Conservation (phyloP, 2,113 vertebrate genomes). For the Anguilla japonica region DNA sequence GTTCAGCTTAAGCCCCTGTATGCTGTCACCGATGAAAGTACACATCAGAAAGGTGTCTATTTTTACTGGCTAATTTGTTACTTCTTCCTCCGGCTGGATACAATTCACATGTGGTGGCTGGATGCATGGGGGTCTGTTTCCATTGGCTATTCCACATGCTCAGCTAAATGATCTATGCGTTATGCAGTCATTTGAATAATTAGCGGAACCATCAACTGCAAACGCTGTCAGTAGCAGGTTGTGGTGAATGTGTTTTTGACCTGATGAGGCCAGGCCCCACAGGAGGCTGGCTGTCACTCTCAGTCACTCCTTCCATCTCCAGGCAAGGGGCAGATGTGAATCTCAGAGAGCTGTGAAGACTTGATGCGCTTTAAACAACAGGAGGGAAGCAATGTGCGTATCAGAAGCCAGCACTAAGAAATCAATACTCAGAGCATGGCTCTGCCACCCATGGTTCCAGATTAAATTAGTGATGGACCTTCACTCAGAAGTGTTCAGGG, state of each 20-base stretch:
- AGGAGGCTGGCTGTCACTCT: slow-evolving; percentile 28
- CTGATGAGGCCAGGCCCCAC: slow-evolving; percentile 30
- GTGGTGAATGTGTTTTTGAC: slow-evolving; percentile 34
- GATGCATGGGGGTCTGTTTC: background rate
- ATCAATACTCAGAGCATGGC: slow-evolving; percentile 41
- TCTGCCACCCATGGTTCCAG: slow-evolving; percentile 12
- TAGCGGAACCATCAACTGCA: slow-evolving; percentile 38
- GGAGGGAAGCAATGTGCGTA: slow-evolving; percentile 31
- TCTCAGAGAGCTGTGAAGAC: slow-evolving; percentile 21
- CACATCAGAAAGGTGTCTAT: background rate
- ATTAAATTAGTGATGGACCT: slow-evolving; percentile 34
- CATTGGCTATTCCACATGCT: slow-evolving; percentile 40
- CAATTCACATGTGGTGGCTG: background rate
- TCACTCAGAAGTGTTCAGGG: slow-evolving; percentile 36
- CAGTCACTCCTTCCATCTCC: slow-evolving; percentile 26
- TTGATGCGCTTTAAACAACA: slow-evolving; percentile 21
- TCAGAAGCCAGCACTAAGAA: slow-evolving; percentile 21
- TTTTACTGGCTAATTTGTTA: background rate
- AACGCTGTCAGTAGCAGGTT: slow-evolving; percentile 32
- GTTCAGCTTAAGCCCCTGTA: background rate
- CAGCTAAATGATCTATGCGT: slow-evolving; percentile 35
- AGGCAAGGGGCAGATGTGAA: slow-evolving; percentile 33
- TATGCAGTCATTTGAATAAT: slow-evolving; percentile 41
- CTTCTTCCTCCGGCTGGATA: background rate
- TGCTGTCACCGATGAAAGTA: background rate